Percentiles rank a stretch among this genome's conserved stretches.
Evolutionary conservation across 2,113 vertebrate genomes (phyloP).

Genomic region (Brevimyrus niger): DNA sequence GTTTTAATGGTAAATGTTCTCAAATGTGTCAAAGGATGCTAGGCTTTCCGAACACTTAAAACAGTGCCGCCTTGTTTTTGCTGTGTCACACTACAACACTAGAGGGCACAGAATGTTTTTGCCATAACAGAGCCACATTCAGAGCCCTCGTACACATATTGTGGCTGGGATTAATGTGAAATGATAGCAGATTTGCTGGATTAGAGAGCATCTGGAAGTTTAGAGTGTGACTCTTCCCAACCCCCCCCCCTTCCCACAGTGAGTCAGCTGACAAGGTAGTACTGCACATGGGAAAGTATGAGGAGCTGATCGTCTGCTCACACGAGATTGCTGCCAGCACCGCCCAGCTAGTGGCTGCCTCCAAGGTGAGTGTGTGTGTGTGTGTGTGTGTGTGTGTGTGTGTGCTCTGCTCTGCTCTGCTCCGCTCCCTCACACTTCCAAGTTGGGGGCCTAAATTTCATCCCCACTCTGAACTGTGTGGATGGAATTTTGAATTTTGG

Average conservation of each 20-base stretch:
- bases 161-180: background rate
- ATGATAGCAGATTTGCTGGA: background rate
- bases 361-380: conserved; percentile 69
- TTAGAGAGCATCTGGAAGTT: background rate
- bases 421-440: background rate
- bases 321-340: conserved; percentile 95
- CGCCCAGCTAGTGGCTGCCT: conserved; percentile 92
- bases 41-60: background rate
- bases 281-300: conserved; percentile 85
- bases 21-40: background rate
- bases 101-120: background rate
- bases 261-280: conserved; percentile 92
- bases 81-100: background rate
- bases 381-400: background rate
- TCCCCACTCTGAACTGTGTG: no score
- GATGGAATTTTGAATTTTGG: no score
- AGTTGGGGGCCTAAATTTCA: background rate
- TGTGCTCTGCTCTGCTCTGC: background rate
- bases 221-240: background rate
- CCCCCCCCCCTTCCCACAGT: conserved; percentile 46
- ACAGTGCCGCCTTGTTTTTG: background rate
- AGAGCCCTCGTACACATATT: background rate
- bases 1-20: background rate
- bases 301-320: conserved; percentile 92
- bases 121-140: background rate